These are phyloP conservation scores for Arvicanthis niloticus DNA, from an alignment of 2,113 vertebrate genomes.

Conservation along the genomic window DNA sequence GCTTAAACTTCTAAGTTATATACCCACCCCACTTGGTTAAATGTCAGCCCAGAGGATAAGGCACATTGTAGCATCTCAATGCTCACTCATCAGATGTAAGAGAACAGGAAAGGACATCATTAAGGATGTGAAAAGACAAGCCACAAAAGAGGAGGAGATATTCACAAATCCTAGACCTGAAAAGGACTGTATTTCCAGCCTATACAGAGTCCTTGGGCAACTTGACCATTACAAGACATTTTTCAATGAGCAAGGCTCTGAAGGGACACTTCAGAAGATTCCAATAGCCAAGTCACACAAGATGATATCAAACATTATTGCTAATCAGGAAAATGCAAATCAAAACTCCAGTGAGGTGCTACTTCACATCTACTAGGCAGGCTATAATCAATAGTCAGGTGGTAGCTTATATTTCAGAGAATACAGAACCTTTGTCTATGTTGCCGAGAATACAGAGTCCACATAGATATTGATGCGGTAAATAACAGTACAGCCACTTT, in stretches of 20 bases:
- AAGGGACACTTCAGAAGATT: too few species aligned
- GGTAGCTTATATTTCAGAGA: background rate
- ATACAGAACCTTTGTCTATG: background rate
- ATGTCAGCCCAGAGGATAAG: background rate
- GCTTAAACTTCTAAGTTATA: background rate
- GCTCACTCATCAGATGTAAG: background rate
- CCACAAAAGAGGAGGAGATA: background rate
- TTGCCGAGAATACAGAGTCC: background rate
- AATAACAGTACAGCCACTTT: background rate
- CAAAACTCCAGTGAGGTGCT: background rate
- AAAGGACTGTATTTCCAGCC: background rate
- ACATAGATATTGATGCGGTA: too few species aligned
- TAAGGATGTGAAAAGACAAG: background rate
- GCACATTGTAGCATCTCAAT: background rate
- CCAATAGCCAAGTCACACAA: background rate
- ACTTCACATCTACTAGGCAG: rapidly evolving
- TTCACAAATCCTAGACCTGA: background rate
- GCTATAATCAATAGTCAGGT: background rate
- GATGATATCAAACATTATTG: background rate
- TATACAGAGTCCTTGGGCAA: too few species aligned
- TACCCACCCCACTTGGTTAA: background rate
- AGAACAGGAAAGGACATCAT: background rate
- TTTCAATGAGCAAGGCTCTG: background rate
- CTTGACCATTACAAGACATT: background rate
- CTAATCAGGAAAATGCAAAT: background rate